Evolutionary conservation across 1,140 invertebrate genomes (phyloP), one percentile per base, ranked within the genome.

Genomic region (Eciton burchellii): DNA sequence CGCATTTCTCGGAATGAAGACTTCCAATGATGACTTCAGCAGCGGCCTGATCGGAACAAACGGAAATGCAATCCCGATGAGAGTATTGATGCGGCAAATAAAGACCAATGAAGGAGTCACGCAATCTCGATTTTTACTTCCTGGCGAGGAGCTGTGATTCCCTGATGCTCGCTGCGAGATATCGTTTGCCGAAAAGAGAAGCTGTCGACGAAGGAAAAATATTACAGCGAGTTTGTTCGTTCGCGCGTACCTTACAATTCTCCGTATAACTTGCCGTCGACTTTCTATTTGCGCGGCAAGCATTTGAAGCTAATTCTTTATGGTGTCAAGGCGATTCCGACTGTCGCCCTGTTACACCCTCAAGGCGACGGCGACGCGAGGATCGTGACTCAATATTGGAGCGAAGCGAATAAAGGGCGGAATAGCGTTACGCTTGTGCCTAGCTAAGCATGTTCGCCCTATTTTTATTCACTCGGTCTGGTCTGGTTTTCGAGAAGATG

Each of bases 71-170:
- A 56, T 19, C 43, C 19, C 29, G 21, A 57, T 70, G 49, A 79
- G 49, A 70, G 68, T 68, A 66, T 66, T 79, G 35, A 70, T 56
- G 63, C 49, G 63, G 35, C 49, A 54, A 70, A 70, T 14, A 21
- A 43, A 57, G n/a, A 16, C 21, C 35, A 35, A 35, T 35, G 35
- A 35, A 35, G 35, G n/a, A 66, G 11, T 1, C 63, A 9, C 26
- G n/a, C 43, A 79, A 79, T 56, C 49, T 41, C n/a, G 19, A 12
- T 45, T 77, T 26, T 68, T 56, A 57, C 14, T 66, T 65, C 16
- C 45, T 45, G 6, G 1, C 26, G 11, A 6, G n/a, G 26, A 56
- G 49, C 63, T 68, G 11, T n/a, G 19, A 35, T 68, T 54, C 43
- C 29, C 41, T 29, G 29, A 43, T 11, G 11, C 26, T 66, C 19